These are phyloP conservation scores for Periophthalmodon schlosseri DNA, from an alignment of 2,113 vertebrate genomes.

Conservation along the genomic window DNA sequence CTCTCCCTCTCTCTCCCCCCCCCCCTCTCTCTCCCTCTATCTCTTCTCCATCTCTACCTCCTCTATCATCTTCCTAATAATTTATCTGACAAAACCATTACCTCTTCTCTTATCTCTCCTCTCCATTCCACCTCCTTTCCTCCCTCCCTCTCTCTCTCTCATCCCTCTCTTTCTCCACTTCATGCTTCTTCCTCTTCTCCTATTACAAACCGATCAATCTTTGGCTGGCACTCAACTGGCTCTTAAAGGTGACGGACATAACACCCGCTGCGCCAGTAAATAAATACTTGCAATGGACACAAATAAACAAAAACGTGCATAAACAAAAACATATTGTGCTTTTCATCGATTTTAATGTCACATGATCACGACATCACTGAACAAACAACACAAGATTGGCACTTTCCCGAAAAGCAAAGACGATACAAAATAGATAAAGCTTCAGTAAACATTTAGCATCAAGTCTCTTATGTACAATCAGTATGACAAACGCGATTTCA, in stretches of 20 bases:
- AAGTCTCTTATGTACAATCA: slow-evolving; percentile 50
- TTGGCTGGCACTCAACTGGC: slow-evolving; percentile 41
- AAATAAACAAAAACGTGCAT: background rate
- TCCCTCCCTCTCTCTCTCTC: background rate
- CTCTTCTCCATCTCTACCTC: too few species aligned
- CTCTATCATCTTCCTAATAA: too few species aligned
- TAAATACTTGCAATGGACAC: slow-evolving; percentile 2
- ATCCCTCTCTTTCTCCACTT: background rate
- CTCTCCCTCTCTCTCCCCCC: too few species aligned
- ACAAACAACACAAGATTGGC: slow-evolving; percentile 68
- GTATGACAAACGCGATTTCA: background rate
- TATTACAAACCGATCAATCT: slow-evolving; percentile 34
- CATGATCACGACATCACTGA: slow-evolving; percentile 56
- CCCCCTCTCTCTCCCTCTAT: too few species aligned
- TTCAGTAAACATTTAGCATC: slow-evolving; percentile 54
- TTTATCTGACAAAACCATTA: too few species aligned
- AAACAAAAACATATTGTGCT: slow-evolving; percentile 34
- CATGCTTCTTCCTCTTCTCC: background rate
- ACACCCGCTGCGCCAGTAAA: background rate
- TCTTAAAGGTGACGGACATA: slow-evolving; percentile 37
- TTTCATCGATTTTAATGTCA: slow-evolving; percentile 70
- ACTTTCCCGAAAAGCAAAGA: slow-evolving; percentile 62
- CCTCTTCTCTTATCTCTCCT: background rate
- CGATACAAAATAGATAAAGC: slow-evolving; percentile 66
- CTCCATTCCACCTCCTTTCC: too few species aligned